Evolutionary conservation across 2,113 vertebrate species (phyloP), one percentile per base, ranked within the genome.

Genomic region (Paradisaea rubra): DNA sequence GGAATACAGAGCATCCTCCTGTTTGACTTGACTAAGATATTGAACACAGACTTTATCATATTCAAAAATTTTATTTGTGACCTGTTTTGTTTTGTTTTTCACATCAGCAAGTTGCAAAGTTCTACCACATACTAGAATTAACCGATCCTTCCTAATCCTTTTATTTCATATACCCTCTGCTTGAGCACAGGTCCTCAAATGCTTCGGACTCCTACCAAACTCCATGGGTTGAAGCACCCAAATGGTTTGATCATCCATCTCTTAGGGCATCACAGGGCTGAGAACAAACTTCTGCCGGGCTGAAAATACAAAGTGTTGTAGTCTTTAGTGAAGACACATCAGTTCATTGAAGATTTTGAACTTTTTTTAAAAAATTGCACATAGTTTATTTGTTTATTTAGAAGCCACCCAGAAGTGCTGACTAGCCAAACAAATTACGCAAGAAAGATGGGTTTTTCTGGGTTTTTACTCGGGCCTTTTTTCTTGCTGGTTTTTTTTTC

Each of bases 131-230:
- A 42, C 1, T 33, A 47, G n/a, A 81, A 77, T 77, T 57, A 56
- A 65, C 13, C 0, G 0, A 7, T 59, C 6, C 22, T 50, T 78
- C 44, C 10, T 50, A 39, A 37, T n/a, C 3, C 13, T 66, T 63
- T 50, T 15, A 22, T 27, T 68, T 28, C 15, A 18, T 0, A 0
- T 22, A 27, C 4, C 10, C 24, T 76, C 11, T 24, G 6, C 66
- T n/a, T 41, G 4, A 85, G 50, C 24, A 6, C 35, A 42, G 25
- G 7, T 44, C 23, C 59, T 65, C 31, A n/a, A 22, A 24, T 31
- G 31, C 23, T 66, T 13, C 1, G 7, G 14, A 42, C 23, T 92
- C 21, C 11, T 65, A 35, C 14, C 60, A 49, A 77, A 65, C 52
- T 35, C 1, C 2, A 7, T 11, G 28, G 9, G 13, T 7, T 28